Percentiles rank a stretch among this genome's conserved stretches.
phyloP scores from a whole-genome alignment of 2,113 vertebrate species.

The Malurus melanocephalus region DNA sequence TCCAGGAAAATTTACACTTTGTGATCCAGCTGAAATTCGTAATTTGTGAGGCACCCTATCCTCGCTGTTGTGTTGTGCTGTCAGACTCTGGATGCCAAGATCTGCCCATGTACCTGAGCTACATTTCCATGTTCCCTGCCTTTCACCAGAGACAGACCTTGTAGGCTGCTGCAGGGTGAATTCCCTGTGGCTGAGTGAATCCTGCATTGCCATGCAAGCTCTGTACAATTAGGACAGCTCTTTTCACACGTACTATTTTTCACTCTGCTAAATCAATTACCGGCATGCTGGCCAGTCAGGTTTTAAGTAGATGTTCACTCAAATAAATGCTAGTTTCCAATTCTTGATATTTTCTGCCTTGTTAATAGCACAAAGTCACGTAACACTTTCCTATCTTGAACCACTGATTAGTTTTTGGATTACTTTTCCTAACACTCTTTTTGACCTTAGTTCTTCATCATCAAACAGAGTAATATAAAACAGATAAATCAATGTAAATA shows the following conservation, averaged over 20 bases:
- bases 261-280: neutral
- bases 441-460: neutral
- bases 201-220: neutral
- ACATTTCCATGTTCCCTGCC: no score
- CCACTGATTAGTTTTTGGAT: neutral
- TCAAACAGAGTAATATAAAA: neutral
- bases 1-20: neutral
- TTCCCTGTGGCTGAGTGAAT: neutral
- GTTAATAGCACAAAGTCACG: neutral
- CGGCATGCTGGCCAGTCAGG: neutral
- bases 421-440: neutral
- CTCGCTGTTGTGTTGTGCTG: neutral
- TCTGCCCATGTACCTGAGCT: neutral
- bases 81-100: neutral
- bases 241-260: neutral
- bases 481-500: neutral
- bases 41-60: neutral
- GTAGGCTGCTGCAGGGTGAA: neutral
- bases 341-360: neutral
- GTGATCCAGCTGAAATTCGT: neutral
- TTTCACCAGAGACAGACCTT: neutral
- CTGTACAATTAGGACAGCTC: neutral
- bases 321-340: neutral
- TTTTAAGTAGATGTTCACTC: neutral
- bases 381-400: neutral